A percentile compares a stretch with the other conserved stretches of the same genome.
These are phyloP conservation scores for Pelobates fuscus DNA, from an alignment of 2,113 vertebrate species.

Conservation along the genomic window DNA sequence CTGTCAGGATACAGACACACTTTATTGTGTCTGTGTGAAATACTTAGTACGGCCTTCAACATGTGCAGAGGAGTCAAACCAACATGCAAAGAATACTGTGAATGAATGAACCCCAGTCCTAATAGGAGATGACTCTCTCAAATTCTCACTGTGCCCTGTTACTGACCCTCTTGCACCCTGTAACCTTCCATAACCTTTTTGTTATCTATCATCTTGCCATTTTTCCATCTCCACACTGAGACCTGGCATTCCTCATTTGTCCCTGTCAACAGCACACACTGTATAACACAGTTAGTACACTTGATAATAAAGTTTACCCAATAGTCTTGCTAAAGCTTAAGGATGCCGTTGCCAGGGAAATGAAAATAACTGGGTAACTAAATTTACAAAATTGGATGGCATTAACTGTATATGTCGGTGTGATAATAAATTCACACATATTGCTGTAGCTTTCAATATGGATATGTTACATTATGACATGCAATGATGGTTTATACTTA, in stretches of 20 bases:
- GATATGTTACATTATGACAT: too few species aligned
- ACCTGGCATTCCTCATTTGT: slow-evolving; percentile 37
- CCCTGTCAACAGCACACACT: slow-evolving; percentile 44
- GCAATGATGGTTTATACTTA: too few species aligned
- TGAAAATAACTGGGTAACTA: neutral
- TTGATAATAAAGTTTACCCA: neutral
- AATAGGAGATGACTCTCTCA: neutral
- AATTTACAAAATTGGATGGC: too few species aligned
- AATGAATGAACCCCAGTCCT: too few species aligned
- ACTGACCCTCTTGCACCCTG: slow-evolving; percentile 21
- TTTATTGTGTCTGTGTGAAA: too few species aligned
- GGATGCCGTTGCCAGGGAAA: neutral
- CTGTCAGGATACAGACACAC: too few species aligned
- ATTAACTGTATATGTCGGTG: too few species aligned
- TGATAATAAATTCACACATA: too few species aligned
- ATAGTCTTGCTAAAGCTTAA: too few species aligned
- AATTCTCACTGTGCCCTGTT: neutral
- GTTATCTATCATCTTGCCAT: slow-evolving; percentile 34
- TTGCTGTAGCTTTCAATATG: too few species aligned
- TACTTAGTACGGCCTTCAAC: too few species aligned
- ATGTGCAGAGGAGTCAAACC: too few species aligned
- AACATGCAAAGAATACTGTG: neutral
- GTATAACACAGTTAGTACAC: slow-evolving; percentile 29
- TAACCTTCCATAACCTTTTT: slow-evolving; percentile 43
- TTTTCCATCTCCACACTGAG: slow-evolving; percentile 32